phyloP scores from a whole-genome alignment of 2,888 invertebrate genomes.

The Listrodromus nycthemerus region DNA sequence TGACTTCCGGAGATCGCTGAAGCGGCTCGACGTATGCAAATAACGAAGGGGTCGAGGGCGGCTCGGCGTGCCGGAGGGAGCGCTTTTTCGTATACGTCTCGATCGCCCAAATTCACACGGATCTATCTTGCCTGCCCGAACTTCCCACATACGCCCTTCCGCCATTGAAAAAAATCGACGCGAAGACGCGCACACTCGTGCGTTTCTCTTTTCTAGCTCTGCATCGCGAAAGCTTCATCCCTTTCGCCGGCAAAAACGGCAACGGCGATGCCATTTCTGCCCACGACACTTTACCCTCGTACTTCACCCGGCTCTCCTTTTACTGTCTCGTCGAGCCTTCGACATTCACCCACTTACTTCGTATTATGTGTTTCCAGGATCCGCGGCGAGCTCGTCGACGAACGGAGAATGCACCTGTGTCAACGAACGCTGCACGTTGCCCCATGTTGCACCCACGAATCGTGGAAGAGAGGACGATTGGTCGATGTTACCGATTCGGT shows the following conservation, averaged over 20 bases:
- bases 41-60: conserved; percentile 75
- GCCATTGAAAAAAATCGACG: background rate
- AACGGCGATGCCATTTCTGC: conserved; percentile 1
- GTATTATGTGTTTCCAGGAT: conserved; percentile 76
- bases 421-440: background rate
- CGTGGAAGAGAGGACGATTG: background rate
- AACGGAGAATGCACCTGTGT: background rate
- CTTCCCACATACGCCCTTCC: too few relatives aligned
- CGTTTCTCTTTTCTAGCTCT: conserved; percentile 32
- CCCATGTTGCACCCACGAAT: too few relatives aligned
- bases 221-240: conserved; percentile 40
- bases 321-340: conserved; percentile 8
- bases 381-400: background rate
- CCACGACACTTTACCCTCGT: conserved; percentile 29
- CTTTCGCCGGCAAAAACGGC: conserved; percentile 21
- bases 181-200: background rate
- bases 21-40: conserved; percentile 80
- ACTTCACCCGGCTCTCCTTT: conserved; percentile 56
- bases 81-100: conserved; percentile 39
- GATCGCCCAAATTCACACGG: background rate
- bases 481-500: background rate
- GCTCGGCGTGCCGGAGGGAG: conserved; percentile 74
- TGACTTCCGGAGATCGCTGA: conserved; percentile 74
- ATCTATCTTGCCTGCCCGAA: background rate
- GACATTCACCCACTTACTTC: conserved; percentile 74